Percentiles rank a stretch among this genome's conserved stretches.
These are phyloP conservation scores for Elaphurus davidianus DNA, from an alignment of 2,113 vertebrate genomes.

Conservation along the genomic window DNA sequence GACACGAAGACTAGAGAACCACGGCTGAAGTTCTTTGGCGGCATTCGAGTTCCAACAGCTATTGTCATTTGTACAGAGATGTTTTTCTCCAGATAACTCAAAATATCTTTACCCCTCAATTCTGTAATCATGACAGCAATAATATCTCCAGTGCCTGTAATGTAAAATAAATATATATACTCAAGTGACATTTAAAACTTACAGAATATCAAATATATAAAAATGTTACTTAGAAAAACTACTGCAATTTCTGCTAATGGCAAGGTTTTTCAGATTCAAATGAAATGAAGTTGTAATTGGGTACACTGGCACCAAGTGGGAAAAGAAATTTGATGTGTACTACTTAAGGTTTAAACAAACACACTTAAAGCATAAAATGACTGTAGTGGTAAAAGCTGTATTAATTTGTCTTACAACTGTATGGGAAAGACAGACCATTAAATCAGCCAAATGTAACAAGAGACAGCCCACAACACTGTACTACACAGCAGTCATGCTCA, in stretches of 20 bases:
- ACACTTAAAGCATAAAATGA: neutral
- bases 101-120: constrained; percentile 92
- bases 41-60: constrained; percentile 89
- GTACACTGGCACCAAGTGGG: neutral
- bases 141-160: constrained; percentile 94
- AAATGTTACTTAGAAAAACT: neutral
- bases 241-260: neutral
- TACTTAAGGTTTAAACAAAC: neutral
- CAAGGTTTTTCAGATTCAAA: neutral
- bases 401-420: neutral
- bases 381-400: neutral
- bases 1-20: constrained; percentile 97
- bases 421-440: neutral
- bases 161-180: constrained; percentile 59
- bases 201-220: neutral
- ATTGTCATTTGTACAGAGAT: constrained; percentile 93
- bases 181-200: constrained; percentile 39
- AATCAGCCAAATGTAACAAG: neutral
- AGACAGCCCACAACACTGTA: neutral
- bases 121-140: constrained; percentile 99
- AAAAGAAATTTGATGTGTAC: neutral
- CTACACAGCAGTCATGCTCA: neutral
- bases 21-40: constrained; percentile 91
- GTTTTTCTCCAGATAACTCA: constrained; percentile 94
- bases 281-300: neutral